Conservation (phyloP, 2,888 invertebrate species). For the Lagria hirta region DNA sequence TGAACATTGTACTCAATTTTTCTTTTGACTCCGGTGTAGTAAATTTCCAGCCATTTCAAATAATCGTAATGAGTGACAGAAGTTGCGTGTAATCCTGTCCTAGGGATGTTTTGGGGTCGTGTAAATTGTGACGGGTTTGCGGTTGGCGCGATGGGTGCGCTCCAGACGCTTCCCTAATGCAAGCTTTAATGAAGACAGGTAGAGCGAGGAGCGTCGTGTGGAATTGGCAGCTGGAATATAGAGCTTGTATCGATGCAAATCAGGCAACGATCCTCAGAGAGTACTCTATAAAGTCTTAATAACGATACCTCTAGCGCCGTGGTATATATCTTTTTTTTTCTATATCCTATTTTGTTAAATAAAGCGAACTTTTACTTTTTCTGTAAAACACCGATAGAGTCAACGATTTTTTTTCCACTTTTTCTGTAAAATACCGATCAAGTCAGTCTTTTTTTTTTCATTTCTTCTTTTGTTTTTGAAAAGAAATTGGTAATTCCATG, state of each 20-base stretch:
- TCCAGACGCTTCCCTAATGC: conserved; percentile 20
- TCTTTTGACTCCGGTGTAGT: no score
- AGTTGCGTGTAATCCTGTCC: conserved; percentile 11
- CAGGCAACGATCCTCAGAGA: conserved; percentile 23
- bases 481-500: conserved; percentile 20
- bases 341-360: neutral
- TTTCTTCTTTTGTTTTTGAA: conserved; percentile 22
- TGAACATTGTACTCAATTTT: no score
- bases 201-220: conserved; percentile 33
- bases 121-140: conserved; percentile 20
- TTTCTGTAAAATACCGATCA: conserved; percentile 12
- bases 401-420: conserved; percentile 18
- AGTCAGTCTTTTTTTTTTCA: conserved; percentile 8
- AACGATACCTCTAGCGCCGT: conserved; percentile 20
- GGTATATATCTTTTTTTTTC: neutral
- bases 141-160: conserved; percentile 16
- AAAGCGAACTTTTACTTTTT: neutral
- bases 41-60: conserved; percentile 4
- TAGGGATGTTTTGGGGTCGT: conserved; percentile 17
- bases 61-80: conserved; percentile 11
- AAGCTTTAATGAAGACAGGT: conserved; percentile 32
- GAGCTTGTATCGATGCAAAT: conserved; percentile 37
- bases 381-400: conserved; percentile 1
- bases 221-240: conserved; percentile 35
- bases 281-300: conserved; percentile 33